Evolutionary conservation across 2,113 vertebrate genomes (phyloP).

Genomic region (Lynx canadensis): DNA sequence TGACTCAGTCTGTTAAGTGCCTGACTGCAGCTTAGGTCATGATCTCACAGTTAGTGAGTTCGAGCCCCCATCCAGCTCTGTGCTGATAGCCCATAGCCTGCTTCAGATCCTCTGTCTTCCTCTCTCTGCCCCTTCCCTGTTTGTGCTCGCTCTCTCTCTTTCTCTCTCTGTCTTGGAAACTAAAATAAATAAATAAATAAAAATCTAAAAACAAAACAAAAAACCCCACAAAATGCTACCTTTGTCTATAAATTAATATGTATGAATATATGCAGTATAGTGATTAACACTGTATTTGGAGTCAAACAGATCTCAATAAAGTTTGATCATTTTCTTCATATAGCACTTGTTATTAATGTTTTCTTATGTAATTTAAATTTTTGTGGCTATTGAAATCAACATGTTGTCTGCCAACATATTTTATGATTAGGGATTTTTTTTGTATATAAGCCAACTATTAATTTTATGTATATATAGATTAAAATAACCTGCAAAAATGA

Average conservation of each 20-base stretch:
- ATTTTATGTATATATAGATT: not conserved
- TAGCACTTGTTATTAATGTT: not conserved
- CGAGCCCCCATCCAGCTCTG: too few relatives aligned
- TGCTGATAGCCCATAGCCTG: too few relatives aligned
- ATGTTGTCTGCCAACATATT: not conserved
- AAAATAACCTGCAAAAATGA: not conserved
- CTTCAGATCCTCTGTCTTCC: too few relatives aligned
- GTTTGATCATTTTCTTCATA: not conserved
- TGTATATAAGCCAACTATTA: not conserved
- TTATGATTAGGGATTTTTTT: not conserved
- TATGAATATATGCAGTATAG: not conserved
- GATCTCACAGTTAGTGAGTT: too few relatives aligned
- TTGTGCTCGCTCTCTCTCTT: too few relatives aligned
- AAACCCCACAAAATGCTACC: not conserved
- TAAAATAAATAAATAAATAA: too few relatives aligned
- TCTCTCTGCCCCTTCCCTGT: too few relatives aligned
- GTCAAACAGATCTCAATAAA: not conserved
- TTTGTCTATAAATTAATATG: not conserved
- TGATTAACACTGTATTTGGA: constrained; percentile 1
- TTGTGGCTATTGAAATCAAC: not conserved
- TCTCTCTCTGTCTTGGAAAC: too few relatives aligned
- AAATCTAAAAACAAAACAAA: too few relatives aligned
- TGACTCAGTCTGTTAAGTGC: not conserved
- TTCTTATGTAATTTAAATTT: not conserved
- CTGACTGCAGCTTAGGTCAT: too few relatives aligned